Evolutionary conservation across 2,888 invertebrate genomes (phyloP).

Genomic region (Papilio gigon): DNA sequence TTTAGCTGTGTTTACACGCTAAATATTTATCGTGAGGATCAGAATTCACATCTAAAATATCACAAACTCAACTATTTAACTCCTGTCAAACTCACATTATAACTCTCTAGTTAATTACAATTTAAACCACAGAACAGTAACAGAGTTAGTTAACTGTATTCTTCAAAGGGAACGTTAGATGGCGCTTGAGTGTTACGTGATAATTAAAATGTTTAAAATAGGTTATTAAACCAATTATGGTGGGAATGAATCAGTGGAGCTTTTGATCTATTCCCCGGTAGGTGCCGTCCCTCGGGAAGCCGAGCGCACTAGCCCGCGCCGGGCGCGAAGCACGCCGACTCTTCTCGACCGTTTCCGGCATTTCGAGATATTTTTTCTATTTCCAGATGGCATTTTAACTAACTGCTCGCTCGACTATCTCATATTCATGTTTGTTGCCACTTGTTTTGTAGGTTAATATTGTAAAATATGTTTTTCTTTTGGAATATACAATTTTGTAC

Average conservation of each 20-base stretch:
- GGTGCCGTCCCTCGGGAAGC: conserved; percentile 50
- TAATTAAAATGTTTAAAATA: conserved; percentile 25
- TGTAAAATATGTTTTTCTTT: background rate
- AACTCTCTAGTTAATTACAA: background rate
- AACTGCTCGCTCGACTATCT: conserved; percentile 41
- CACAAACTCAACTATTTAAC: background rate
- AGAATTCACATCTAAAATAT: background rate
- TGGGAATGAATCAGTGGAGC: conserved; percentile 60
- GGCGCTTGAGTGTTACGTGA: conserved; percentile 20
- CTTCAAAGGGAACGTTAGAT: conserved; percentile 27
- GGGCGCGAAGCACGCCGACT: conserved; percentile 56
- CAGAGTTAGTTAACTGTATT: background rate
- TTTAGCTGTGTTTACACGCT: background rate
- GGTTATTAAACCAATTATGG: conserved; percentile 55
- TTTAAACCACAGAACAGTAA: background rate
- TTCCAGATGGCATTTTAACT: conserved; percentile 58
- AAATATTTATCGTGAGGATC: background rate
- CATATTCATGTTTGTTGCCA: conserved; percentile 11
- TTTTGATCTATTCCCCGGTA: conserved; percentile 72
- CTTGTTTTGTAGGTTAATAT: background rate
- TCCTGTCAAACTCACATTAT: background rate
- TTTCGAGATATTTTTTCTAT: conserved; percentile 50
- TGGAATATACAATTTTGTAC: background rate
- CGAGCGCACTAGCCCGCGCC: conserved; percentile 50
- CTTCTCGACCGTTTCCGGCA: conserved; percentile 59